These are phyloP conservation scores for Tortrix viridana DNA, from an alignment of 2,888 invertebrate genomes.

Conservation along the genomic window DNA sequence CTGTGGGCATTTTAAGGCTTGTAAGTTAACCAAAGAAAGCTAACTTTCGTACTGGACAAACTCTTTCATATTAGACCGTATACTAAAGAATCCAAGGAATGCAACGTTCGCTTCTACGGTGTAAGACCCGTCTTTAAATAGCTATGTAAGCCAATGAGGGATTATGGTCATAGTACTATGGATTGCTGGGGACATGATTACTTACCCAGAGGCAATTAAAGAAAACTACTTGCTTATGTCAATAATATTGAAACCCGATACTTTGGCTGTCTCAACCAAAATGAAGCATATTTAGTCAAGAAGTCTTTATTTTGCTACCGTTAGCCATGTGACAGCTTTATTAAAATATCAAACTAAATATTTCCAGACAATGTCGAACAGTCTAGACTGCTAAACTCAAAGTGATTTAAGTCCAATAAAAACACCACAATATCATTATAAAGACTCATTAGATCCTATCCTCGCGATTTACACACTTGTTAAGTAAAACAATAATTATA, in stretches of 20 bases:
- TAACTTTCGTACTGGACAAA: not conserved
- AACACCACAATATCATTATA: slow-evolving; percentile 16
- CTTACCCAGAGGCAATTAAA: slow-evolving; percentile 19
- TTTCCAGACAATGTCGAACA: no score
- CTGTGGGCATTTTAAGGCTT: no score
- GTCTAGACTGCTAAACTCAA: not conserved
- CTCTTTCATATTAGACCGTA: slow-evolving; percentile 46
- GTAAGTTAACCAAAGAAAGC: not conserved
- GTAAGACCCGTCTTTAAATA: slow-evolving; percentile 76
- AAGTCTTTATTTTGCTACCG: no score
- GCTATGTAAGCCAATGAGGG: slow-evolving; percentile 70
- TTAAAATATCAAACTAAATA: no score
- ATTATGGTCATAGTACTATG: slow-evolving; percentile 50
- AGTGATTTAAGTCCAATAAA: not conserved
- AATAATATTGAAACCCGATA: not conserved
- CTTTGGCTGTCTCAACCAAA: not conserved
- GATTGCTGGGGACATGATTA: slow-evolving; percentile 24
- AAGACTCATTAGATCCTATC: slow-evolving; percentile 29
- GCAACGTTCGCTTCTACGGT: slow-evolving; percentile 79
- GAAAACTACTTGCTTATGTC: not conserved
- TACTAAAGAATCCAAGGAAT: slow-evolving; percentile 66
- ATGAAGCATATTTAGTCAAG: not conserved
- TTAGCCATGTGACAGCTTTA: no score
- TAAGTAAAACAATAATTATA: slow-evolving; percentile 31
- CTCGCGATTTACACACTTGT: slow-evolving; percentile 34